Base-by-base conservation (phyloP, 2,888 invertebrate species). In the Cepaea hortensis region DNA sequence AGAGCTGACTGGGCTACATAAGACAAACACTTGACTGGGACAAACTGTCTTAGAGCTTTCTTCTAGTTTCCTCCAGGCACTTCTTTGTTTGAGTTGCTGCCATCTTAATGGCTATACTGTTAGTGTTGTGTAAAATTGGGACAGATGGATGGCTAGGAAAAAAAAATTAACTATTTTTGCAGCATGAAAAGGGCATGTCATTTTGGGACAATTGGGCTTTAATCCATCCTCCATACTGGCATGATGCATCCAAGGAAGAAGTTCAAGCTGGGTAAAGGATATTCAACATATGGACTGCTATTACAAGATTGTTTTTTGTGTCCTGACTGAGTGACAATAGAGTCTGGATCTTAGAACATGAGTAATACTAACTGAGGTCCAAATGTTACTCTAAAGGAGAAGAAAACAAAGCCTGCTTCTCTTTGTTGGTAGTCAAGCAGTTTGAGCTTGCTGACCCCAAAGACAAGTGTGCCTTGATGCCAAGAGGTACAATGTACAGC, bases 1-100 rank as follows among this genome's bases (percentile, higher is more conserved):
- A 61, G 86, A 86, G 81, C 86, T 86, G 70, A 79, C 76, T 68
- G 81, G 81, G 61, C 80, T 72, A 85, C 85, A 88, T 87, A 88
- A 84, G 88, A 79, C 84, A 81, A 87, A 83, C 81, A 85, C 84
- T 85, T 89, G 86, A 72, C 85, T 88, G 88, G 62, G 77, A 50
- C 83, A 87, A 48, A 85, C 80, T 84, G 84, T 85, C 82, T 86
- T 81, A 82, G 55, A 46, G 81, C 77, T 87, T 82, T 85, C 81
- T 87, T 87, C 79, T 68, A 62, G 72, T 72, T 80, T 85, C 76
- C 85, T 87, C 72, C 77, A 80, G 75, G 61, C 80, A 77, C 76
- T 85, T 81, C 89, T 90, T 90, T 90, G 88, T 90, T 85, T 85
- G 87, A 87, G 79, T 68, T 88, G 88, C 87, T 88, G 88, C 77